Base-by-base conservation (phyloP, 1,140 invertebrate species). In the Bombus huntii region DNA sequence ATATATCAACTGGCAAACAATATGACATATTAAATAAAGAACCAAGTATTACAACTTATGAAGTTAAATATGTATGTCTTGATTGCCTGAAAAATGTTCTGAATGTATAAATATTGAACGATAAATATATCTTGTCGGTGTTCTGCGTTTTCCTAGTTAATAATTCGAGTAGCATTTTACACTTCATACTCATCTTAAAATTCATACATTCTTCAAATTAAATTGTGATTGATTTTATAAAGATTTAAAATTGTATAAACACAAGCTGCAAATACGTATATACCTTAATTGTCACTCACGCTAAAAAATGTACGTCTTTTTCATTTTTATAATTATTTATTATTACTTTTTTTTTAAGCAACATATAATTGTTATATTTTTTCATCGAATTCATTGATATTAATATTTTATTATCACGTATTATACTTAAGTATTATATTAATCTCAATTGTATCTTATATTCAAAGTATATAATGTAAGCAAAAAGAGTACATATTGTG, bases 61-160 rank as follows among this genome's bases (percentile, higher is more conserved):
- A 62, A 53, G 25, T 39, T 44, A 31, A 22, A 65, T 65, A 66
- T 3, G 5, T 37, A 44, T 89, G 87, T 31, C 1, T 47, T 31
- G 72, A 84, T 34, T 89, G 87, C n/a, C 31, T 62, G 1, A 37
- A 57, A 6, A 25, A 28, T 6, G 84, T 65, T 76, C 34, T 13
- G 13, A 37, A 22, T 25, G 22, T 8, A 57, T 82, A 53, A 22
- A 8, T 53, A 22, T 53, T 8, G 47, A 53, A 53, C 47, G 47
- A 22, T 53, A 53, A 53, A 53, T 22, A 22, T 18, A 53, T 53
- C 18, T 53, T 22, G 47, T 47, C 15, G 15, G 47, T 47, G 47
- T 53, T 22, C 18, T 53, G 18, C 1, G 5, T 53, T 22, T 53
- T 22, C 6, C 47, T 22, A 22, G 6, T 8, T 53, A 53, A 53